Evolutionary conservation across 1,140 invertebrate species (phyloP).

Genomic region (Neelides sp.): DNA sequence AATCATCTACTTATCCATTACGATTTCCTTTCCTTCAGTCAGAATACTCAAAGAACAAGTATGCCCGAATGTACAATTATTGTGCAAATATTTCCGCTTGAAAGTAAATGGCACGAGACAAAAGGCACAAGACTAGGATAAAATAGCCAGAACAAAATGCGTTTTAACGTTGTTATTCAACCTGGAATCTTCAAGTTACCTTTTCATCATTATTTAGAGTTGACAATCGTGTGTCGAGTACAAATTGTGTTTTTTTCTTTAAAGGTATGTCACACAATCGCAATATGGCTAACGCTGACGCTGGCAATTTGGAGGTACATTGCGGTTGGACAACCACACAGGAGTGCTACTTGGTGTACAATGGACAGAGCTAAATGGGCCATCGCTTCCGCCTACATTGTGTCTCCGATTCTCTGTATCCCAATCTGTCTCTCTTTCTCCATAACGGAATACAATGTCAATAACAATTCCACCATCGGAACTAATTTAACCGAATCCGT

Average conservation of each 20-base stretch:
- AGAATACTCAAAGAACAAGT: no score
- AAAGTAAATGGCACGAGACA: no score
- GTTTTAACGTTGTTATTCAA: no score
- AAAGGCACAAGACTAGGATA: no score
- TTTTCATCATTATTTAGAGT: no score
- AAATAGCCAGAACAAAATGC: no score
- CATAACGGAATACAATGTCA: constrained; percentile 42
- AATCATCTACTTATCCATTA: no score
- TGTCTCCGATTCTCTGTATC: constrained; percentile 70
- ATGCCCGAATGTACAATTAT: no score
- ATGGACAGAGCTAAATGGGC: constrained; percentile 55
- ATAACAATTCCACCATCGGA: constrained; percentile 28
- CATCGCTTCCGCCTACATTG: constrained; percentile 63
- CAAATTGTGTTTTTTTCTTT: constrained; percentile 18
- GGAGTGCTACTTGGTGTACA: constrained; percentile 64
- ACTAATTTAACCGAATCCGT: constrained; percentile 32
- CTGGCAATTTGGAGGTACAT: constrained; percentile 87
- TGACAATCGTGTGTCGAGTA: no score
- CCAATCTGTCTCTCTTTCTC: constrained; percentile 63
- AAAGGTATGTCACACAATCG: constrained; percentile 79
- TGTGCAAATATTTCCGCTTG: no score
- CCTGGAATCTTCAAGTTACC: no score
- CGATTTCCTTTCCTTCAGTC: no score
- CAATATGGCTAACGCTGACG: constrained; percentile 80
- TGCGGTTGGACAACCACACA: constrained; percentile 59